phyloP scores from a whole-genome alignment of 2,113 vertebrate genomes.

The Hippotragus niger region DNA sequence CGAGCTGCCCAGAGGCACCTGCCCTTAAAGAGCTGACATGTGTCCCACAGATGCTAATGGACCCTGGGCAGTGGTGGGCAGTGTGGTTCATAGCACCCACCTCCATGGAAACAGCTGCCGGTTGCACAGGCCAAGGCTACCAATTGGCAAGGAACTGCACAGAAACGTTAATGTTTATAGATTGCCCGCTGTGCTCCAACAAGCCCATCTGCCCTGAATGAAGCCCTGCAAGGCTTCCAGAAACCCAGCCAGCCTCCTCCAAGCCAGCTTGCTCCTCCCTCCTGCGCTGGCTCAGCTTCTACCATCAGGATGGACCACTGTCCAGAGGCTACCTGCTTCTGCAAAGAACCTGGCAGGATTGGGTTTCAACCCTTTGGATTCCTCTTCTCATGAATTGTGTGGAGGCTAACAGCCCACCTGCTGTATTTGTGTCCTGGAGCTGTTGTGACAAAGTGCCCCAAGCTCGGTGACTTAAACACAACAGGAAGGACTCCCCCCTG shows the following conservation, averaged over 20 bases:
- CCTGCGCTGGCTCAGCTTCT: neutral
- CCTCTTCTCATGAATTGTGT: accelerated
- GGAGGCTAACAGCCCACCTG: neutral
- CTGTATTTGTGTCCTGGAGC: neutral
- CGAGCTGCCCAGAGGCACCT: accelerated
- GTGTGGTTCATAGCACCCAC: neutral
- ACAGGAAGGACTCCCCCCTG: neutral
- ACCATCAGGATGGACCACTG: neutral
- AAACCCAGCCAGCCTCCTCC: neutral
- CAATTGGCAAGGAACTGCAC: accelerated
- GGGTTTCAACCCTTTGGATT: too few relatives aligned
- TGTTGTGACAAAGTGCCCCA: too few relatives aligned
- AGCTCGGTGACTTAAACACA: neutral
- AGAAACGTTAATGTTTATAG: accelerated
- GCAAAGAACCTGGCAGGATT: neutral
- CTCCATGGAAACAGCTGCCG: accelerated
- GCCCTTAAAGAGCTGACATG: accelerated
- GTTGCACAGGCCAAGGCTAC: neutral
- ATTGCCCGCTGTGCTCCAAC: accelerated
- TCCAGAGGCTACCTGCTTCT: neutral
- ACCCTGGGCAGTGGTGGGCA: neutral
- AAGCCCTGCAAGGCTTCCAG: neutral
- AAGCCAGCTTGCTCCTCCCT: too few relatives aligned
- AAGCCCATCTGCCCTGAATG: neutral
- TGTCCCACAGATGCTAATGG: neutral